These are phyloP conservation scores for Phengaris arion DNA, from an alignment of 2,888 invertebrate genomes.

Conservation along the genomic window DNA sequence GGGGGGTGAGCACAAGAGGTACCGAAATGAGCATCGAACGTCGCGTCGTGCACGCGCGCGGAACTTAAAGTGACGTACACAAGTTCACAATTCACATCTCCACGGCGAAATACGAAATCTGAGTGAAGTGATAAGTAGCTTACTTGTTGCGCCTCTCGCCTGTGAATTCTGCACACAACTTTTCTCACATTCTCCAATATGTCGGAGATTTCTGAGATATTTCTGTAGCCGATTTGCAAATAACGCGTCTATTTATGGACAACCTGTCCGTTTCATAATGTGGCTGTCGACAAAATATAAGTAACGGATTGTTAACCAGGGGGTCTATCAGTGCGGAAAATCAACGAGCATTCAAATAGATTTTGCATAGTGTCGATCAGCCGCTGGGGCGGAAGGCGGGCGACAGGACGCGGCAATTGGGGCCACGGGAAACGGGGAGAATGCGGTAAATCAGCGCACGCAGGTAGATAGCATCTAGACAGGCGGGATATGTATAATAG, in stretches of 20 bases:
- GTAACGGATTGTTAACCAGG: not conserved
- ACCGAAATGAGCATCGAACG: conserved; percentile 7
- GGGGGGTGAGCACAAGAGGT: conserved; percentile 13
- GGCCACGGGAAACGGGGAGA: conserved; percentile 18
- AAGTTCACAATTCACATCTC: not conserved
- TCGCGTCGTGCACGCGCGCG: not conserved
- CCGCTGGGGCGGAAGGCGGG: not conserved
- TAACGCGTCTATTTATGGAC: not conserved
- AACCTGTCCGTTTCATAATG: not conserved
- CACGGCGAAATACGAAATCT: not conserved
- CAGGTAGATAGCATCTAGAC: not conserved
- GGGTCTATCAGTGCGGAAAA: conserved; percentile 2
- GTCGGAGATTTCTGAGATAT: not conserved
- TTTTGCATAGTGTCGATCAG: conserved; percentile 9
- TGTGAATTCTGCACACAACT: not conserved
- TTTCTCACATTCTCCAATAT: not conserved
- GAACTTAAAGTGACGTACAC: not conserved
- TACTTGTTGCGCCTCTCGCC: not conserved
- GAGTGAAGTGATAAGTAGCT: not conserved
- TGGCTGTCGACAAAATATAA: not conserved
- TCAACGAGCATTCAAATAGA: conserved; percentile 3
- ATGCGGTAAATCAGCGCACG: conserved; percentile 8
- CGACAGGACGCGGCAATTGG: conserved; percentile 22
- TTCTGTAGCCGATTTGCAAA: not conserved
- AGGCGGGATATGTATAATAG: not conserved